Evolutionary conservation across 2,888 invertebrate genomes (phyloP).

Genomic region (Rambutsinella grinnellia): DNA sequence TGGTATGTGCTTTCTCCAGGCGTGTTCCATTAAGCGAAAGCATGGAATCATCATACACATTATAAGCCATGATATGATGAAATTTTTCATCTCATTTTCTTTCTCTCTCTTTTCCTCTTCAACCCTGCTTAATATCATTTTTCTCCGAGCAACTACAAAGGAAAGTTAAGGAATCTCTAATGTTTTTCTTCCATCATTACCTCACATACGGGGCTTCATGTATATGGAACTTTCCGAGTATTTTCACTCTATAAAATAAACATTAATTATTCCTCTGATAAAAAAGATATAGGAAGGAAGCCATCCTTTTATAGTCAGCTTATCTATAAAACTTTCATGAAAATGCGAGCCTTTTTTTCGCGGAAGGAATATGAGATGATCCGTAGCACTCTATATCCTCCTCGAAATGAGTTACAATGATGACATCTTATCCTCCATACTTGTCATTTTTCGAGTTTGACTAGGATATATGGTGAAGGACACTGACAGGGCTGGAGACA

Average conservation of each 20-base stretch:
- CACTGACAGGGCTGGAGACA: neutral
- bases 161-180: neutral
- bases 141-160: neutral
- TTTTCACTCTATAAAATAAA: neutral
- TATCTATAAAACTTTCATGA: neutral
- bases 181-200: neutral
- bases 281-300: neutral
- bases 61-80: neutral
- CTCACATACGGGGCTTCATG: neutral
- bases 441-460: neutral
- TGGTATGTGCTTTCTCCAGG: conserved; percentile 18
- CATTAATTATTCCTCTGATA: neutral
- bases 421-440: neutral
- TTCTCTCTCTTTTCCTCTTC: neutral
- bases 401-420: neutral
- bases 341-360: neutral
- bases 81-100: neutral
- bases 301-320: too few relatives aligned
- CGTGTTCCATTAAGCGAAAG: conserved; percentile 29
- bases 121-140: neutral
- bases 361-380: neutral
- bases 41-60: conserved; percentile 27
- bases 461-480: neutral
- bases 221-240: neutral
- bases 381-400: neutral